Evolutionary conservation across 1,140 invertebrate species (phyloP).

Genomic region (Cardiocondyla obscurior): DNA sequence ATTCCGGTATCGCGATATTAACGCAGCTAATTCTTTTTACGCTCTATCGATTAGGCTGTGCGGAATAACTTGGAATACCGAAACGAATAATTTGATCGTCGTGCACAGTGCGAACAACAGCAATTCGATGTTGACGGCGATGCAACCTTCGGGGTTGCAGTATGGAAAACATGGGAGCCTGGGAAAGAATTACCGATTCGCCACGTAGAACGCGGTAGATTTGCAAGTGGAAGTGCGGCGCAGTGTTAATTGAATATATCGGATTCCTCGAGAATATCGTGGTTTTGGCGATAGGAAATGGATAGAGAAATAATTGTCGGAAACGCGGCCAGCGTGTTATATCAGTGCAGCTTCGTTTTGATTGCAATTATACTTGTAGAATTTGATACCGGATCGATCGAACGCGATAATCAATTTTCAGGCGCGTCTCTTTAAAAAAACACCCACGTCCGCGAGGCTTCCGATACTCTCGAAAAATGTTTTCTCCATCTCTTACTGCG

Average conservation of each 20-base stretch:
- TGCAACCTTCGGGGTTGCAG: conserved; percentile 53
- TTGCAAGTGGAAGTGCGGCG: conserved; percentile 71
- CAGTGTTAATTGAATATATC: conserved; percentile 72
- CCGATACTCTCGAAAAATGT: conserved; percentile 55
- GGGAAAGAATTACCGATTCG: conserved; percentile 70
- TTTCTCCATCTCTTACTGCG: conserved; percentile 49
- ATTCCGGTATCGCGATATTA: not conserved
- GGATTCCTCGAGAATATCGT: conserved; percentile 72
- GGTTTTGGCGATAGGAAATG: conserved; percentile 71
- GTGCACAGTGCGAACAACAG: conserved; percentile 60
- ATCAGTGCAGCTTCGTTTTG: conserved; percentile 69
- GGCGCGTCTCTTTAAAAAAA: conserved; percentile 65
- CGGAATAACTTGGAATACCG: conserved; percentile 25
- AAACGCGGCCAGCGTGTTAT: conserved; percentile 67
- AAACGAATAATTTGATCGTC: conserved; percentile 54
- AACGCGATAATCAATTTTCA: conserved; percentile 70
- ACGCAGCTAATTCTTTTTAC: not conserved
- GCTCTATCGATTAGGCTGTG: conserved; percentile 41
- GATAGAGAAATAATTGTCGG: conserved; percentile 72
- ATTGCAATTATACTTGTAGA: conserved; percentile 72
- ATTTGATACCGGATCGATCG: conserved; percentile 70
- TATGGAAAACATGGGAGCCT: conserved; percentile 65
- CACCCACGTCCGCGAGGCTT: conserved; percentile 52
- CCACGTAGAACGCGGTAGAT: conserved; percentile 58
- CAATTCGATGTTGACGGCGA: conserved; percentile 69